Base-by-base conservation (phyloP, 2,113 vertebrate species). In the Sterrhoptilus dennistouni region DNA sequence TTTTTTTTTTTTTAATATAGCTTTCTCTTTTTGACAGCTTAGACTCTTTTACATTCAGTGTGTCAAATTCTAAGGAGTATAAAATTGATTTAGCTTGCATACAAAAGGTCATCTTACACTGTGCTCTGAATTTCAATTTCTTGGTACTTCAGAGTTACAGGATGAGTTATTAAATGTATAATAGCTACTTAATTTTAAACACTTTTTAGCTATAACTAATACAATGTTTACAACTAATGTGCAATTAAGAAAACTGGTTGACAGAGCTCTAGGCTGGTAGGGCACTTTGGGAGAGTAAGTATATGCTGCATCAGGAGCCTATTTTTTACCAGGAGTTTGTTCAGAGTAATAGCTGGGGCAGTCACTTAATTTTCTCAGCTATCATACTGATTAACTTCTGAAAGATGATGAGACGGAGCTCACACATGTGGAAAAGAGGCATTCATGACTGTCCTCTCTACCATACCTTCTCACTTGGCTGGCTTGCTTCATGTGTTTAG, bases 131-230 rank as follows among this genome's bases (percentile, higher is more conserved):
- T 94, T 83, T 82, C 29, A 83, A 21, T 90, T 70, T 70, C 65
- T 63, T 71, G 50, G 36, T 65, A 36, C 65, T 81, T 63, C 44
- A 14, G 60, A 71, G 29, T 89, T 89, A 83, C 11, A 88, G 75
- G 28, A 79, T 76, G 49, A 88, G 18, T 76, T 93, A 80, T 76
- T 31, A 93, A 94, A 90, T 33, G 20, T 42, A 68, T 9, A 54
- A 85, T 66, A 96, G 68, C 52, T 74, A 18, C 38, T 95, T 95
- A 89, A 91, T 96, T 97, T 91, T 83, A 95, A 96, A 83, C 81
- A 93, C 78, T 78, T 95, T 84, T 68, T 93, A 76, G n/a, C 57
- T 91, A 38, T n/a, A 70, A 70, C 49, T 91, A 38, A 96, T 93
- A 93, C 81, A 93, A 91, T 35, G 29, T 94, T 96, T 96, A 95